Evolutionary conservation across 2,797 vertebrate genomes (phyloP), one percentile per base, ranked within the genome.

Genomic region (Anabacerthia variegaticeps): DNA sequence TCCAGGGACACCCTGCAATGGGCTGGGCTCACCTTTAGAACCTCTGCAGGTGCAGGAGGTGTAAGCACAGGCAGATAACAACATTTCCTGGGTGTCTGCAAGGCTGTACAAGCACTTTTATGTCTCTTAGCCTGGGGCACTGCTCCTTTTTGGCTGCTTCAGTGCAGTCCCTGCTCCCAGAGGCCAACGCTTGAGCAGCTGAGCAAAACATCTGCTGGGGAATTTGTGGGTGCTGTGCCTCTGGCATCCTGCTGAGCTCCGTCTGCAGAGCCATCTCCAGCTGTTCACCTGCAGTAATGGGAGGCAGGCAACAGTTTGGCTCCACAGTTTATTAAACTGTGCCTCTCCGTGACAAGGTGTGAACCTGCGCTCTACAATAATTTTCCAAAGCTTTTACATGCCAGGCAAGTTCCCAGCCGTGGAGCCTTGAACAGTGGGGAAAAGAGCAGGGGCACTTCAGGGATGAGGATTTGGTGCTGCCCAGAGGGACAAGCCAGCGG

Each of bases 271-370:
- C 63, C 30, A 7, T 14, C 87, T 63, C 92, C 92, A 95, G 92
- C 86, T 93, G 92, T 74, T 95, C 7, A 12, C 63, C 74, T 46
- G 32, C 77, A 51, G 32, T 32, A 36, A 59, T 3, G 72, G 3
- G 0, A 78, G 58, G 73, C n/a, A 95, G 59, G 54, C 93, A 84
- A 84, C 83, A 44, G 80, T 91, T 89, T 48, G 94, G 79, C 80
- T 96, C 92, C 80, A 44, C 23, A 59, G 85, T 88, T 96, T 93
- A 92, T 95, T 96, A 95, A 95, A 95, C 83, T 85, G 73, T 10
- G 17, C 52, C 58, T 90, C 83, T 63, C 24, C 0, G 4, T 95
- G 96, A 97, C 93, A 96, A 94, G 94, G 93, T 85, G 93, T 11
- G 63, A 96, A 94, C 43, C 80, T 46, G 46, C 49, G 56, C 85